A percentile compares a stretch with the other conserved stretches of the same genome.
These are phyloP conservation scores for Hemistola chrysoprasaria DNA, from an alignment of 2,888 invertebrate species.

Conservation along the genomic window DNA sequence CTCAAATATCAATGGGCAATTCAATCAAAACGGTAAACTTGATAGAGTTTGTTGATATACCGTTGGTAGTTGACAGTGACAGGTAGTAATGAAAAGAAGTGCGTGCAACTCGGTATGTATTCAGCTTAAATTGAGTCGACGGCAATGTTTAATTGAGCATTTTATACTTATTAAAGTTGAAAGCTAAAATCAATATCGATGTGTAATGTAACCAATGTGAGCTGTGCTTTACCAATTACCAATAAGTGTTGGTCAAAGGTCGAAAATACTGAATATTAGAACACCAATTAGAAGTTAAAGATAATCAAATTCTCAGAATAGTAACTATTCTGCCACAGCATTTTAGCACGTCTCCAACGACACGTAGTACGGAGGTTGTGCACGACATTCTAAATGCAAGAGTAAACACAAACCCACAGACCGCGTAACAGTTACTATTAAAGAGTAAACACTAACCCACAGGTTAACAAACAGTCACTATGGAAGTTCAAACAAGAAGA, in stretches of 20 bases:
- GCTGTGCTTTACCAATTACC: no score
- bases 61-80: conserved; percentile 7
- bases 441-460: conserved; percentile 7
- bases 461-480: conserved; percentile 8
- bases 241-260: no score
- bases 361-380: conserved; percentile 23
- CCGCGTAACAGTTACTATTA: conserved; percentile 9
- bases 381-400: conserved; percentile 48
- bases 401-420: conserved; percentile 48
- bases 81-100: conserved; percentile 13
- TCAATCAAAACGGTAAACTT: conserved; percentile 24
- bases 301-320: conserved; percentile 21
- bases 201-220: no score
- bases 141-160: conserved; percentile 1
- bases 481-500: conserved; percentile 21
- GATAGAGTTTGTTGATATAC: conserved; percentile 12
- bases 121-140: no score
- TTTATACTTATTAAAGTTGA: no score
- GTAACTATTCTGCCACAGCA: conserved; percentile 21
- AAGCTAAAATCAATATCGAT: no score
- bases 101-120: no score
- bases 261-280: no score
- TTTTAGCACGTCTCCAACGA: conserved; percentile 34
- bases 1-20: conserved; percentile 12
- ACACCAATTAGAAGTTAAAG: neutral